Percentiles rank a stretch among this genome's conserved stretches.
phyloP scores from a whole-genome alignment of 2,113 vertebrate species.

The Ardeotis arabs region DNA sequence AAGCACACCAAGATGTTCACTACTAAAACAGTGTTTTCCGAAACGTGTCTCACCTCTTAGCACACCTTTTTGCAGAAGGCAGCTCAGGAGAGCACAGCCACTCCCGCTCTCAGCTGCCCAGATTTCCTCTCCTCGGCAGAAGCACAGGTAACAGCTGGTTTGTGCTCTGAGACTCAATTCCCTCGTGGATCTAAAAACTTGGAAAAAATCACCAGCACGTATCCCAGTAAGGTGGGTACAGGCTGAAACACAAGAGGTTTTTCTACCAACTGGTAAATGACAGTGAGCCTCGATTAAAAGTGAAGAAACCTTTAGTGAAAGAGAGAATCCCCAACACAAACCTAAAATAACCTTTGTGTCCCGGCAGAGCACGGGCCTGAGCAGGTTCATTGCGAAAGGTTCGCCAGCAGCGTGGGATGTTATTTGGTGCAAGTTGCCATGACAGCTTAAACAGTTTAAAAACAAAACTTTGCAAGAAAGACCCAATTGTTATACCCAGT shows the following conservation, averaged over 20 bases:
- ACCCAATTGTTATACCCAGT: background rate
- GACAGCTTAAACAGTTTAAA: background rate
- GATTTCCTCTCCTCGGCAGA: background rate
- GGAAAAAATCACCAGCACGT: background rate
- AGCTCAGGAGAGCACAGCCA: background rate
- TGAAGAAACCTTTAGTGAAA: background rate
- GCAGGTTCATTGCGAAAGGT: background rate
- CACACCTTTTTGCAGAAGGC: background rate
- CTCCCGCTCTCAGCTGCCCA: background rate
- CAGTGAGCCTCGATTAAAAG: background rate
- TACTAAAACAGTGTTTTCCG: background rate
- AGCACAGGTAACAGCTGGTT: background rate
- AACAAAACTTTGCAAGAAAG: background rate
- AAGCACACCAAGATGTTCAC: background rate
- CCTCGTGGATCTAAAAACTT: background rate
- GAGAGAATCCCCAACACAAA: background rate
- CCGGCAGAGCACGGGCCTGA: background rate
- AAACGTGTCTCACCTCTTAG: background rate
- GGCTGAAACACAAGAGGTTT: background rate
- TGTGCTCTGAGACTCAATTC: background rate
- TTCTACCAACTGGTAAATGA: background rate
- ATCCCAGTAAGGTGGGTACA: background rate
- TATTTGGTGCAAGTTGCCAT: background rate
- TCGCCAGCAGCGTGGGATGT: background rate
- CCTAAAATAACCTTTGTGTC: background rate